These are phyloP conservation scores for Liposcelis brunnea DNA, from an alignment of 2,888 invertebrate genomes.

Conservation along the genomic window DNA sequence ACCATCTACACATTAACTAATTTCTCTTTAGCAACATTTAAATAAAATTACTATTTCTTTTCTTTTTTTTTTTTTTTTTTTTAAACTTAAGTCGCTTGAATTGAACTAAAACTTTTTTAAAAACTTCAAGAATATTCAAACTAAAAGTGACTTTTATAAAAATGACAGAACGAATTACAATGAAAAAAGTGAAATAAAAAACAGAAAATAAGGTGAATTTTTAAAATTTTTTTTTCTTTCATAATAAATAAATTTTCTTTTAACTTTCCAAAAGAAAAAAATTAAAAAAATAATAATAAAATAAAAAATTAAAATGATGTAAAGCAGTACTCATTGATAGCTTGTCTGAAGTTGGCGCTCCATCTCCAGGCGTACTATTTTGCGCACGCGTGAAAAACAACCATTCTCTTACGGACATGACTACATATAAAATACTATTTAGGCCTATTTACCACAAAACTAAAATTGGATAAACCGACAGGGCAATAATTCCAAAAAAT, in stretches of 20 bases:
- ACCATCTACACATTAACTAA: no score
- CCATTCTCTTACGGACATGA: background rate
- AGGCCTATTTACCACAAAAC: conserved; percentile 1
- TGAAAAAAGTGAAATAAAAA: background rate
- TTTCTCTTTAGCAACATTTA: no score
- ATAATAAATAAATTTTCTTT: background rate
- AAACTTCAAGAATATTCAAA: background rate
- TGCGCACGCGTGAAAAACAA: conserved; percentile 1
- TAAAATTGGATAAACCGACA: background rate
- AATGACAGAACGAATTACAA: background rate
- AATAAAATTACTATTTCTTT: no score
- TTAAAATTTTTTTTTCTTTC: background rate
- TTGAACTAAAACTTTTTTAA: no score
- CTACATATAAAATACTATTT: conserved; percentile 2
- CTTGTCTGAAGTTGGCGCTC: conserved; percentile 9
- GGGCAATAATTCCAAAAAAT: background rate
- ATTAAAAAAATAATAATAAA: background rate
- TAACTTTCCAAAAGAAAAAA: background rate
- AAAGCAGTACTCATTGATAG: conserved; percentile 6
- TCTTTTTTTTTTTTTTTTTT: no score
- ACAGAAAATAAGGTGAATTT: background rate
- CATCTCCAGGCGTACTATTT: conserved; percentile 6
- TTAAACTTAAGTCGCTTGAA: no score
- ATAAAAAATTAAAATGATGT: background rate
- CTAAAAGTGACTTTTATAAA: background rate